A percentile compares a stretch with the other conserved stretches of the same genome.
These are phyloP conservation scores for Plebejus melissa DNA, from an alignment of 2,888 invertebrate genomes.

Conservation along the genomic window DNA sequence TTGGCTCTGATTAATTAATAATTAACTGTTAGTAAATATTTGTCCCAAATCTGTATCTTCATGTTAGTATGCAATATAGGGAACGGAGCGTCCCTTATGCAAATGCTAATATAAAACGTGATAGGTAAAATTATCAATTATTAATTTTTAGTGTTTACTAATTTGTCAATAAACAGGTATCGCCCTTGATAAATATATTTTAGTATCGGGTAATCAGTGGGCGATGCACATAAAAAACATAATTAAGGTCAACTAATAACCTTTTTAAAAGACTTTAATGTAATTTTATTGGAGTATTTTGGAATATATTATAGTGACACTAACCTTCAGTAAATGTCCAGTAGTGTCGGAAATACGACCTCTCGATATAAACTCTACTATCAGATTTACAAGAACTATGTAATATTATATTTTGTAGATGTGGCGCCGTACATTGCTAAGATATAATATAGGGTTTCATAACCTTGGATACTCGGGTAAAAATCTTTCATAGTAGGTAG, in stretches of 20 bases:
- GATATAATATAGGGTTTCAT: too few species aligned
- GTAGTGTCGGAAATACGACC: background rate
- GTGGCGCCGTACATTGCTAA: too few species aligned
- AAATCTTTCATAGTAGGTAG: too few species aligned
- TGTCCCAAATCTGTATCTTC: too few species aligned
- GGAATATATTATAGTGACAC: background rate
- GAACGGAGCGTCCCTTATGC: too few species aligned
- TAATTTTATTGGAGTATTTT: background rate
- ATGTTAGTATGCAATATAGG: too few species aligned
- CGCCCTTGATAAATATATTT: slow-evolving; percentile 10
- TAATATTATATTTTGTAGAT: too few species aligned
- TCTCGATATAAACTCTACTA: background rate
- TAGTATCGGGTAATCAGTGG: slow-evolving; percentile 9
- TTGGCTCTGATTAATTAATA: too few species aligned
- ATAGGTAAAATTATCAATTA: too few species aligned
- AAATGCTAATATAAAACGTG: too few species aligned
- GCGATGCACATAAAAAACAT: slow-evolving; percentile 12
- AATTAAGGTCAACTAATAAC: slow-evolving; percentile 24
- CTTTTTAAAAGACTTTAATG: slow-evolving; percentile 11
- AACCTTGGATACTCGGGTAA: too few species aligned
- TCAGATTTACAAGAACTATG: background rate
- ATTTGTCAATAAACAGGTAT: background rate
- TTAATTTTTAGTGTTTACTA: background rate
- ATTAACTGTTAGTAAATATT: too few species aligned
- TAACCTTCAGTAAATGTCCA: background rate